Evolutionary conservation across 2,888 invertebrate species (phyloP).

Genomic region (Torymus tubicola): DNA sequence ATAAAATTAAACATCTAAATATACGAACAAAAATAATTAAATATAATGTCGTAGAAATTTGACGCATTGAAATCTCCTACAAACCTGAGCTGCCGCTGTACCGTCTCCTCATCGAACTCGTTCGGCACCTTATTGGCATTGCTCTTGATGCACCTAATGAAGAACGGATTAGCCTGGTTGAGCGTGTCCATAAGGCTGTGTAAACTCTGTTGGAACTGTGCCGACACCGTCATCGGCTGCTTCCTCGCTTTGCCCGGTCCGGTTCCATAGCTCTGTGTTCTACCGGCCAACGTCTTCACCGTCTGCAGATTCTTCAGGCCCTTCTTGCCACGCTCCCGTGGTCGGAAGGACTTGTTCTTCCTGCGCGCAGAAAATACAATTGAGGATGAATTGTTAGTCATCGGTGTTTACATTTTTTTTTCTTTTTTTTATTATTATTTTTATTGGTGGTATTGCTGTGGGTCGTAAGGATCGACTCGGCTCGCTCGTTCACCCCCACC

Average conservation of each 20-base stretch:
- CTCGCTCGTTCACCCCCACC: slow-evolving; percentile 15
- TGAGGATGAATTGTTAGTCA: slow-evolving; percentile 4
- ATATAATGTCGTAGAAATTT: too few relatives aligned
- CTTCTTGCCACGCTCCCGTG: slow-evolving; percentile 90
- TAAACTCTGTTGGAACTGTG: slow-evolving; percentile 95
- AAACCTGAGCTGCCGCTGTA: slow-evolving; percentile 85
- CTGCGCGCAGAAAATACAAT: slow-evolving; percentile 76
- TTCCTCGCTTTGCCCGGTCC: slow-evolving; percentile 83
- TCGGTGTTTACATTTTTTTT: not conserved
- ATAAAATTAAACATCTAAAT: too few relatives aligned
- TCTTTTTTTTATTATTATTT: not conserved
- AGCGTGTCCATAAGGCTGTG: slow-evolving; percentile 95
- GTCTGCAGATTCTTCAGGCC: slow-evolving; percentile 93
- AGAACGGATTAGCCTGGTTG: slow-evolving; percentile 91
- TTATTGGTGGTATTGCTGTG: too few relatives aligned
- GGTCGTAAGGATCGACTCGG: too few relatives aligned
- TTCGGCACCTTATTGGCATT: slow-evolving; percentile 95
- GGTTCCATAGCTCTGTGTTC: slow-evolving; percentile 79
- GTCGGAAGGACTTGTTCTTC: slow-evolving; percentile 95
- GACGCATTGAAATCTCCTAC: not conserved
- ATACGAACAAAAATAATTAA: too few relatives aligned
- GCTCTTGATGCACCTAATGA: slow-evolving; percentile 95
- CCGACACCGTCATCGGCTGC: slow-evolving; percentile 94
- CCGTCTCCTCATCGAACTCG: slow-evolving; percentile 94
- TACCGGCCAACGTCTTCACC: slow-evolving; percentile 92